Conservation (phyloP, 2,797 vertebrate species). For the Fringilla coelebs region DNA sequence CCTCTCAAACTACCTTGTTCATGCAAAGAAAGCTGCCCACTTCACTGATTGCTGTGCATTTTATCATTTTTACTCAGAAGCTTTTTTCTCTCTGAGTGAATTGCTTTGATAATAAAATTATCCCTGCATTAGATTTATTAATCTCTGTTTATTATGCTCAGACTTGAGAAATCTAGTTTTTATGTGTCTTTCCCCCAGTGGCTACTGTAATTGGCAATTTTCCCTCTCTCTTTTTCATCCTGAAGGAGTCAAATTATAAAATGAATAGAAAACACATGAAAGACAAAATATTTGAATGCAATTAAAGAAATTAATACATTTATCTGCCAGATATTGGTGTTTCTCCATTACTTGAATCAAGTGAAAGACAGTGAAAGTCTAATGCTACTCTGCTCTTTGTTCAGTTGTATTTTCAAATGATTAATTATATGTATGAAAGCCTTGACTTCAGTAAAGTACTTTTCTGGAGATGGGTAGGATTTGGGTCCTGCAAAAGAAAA, state of each 20-base stretch:
- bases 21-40: not conserved
- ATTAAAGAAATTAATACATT: slow-evolving; percentile 1
- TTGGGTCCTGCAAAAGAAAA: not conserved
- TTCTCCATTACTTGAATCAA: not conserved
- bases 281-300: not conserved
- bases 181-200: not conserved
- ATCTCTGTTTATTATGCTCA: not conserved
- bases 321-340: not conserved
- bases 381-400: not conserved
- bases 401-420: not conserved
- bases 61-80: not conserved
- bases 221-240: not conserved
- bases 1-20: not conserved
- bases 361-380: not conserved
- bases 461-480: not conserved
- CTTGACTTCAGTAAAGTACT: not conserved
- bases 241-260: not conserved
- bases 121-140: not conserved
- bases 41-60: not conserved
- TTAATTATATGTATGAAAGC: not conserved
- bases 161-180: not conserved
- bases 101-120: slow-evolving; percentile 15
- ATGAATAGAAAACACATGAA: slow-evolving; percentile 20
- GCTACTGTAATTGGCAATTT: not conserved
- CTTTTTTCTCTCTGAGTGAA: not conserved